Base-by-base conservation (phyloP, 2,113 vertebrate genomes). In the Verasper variegatus region DNA sequence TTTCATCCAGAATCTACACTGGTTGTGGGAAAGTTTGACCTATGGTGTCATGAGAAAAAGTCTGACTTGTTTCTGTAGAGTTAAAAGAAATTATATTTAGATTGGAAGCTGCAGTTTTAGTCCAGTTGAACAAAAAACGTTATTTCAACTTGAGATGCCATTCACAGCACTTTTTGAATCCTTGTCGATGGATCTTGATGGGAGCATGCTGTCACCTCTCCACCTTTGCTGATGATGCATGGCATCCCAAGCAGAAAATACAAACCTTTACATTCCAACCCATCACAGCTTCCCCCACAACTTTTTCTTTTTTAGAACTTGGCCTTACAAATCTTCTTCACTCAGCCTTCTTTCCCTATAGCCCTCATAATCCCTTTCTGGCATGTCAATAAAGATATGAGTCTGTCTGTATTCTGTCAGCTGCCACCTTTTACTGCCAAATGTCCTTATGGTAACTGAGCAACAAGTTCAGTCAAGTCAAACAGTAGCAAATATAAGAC, bases 301-400 rank as follows among this genome's bases (percentile, higher is more conserved):
- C 51, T 15, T 23, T 64, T 74, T 35, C 35, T 62, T 81, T 71
- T 12, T 15, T 26, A 10, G 69, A 57, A 76, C 40, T 52, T 57
- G 58, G 52, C 65, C 11, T 12, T 42, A 12, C 40, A 49, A 49
- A 51, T 45, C 40, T 68, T 72, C 55, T 26, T 12, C 45, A 26
- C 24, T 18, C 14, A 20, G 10, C 27, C 35, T 17, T 27, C 12
- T 20, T 31, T n/a, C 37, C 40, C 7, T 18, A n/a, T 68, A 24
- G 24, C 61, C 12, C 21, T 47, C 31, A n/a, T 14, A 62, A 20
- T 27, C 37, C 65, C 58, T 55, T 61, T 68, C 77, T 73, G 47
- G 89, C 85, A 89, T 88, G 86, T 54, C 31, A 51, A 35, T 85
- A 42, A 83, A 80, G 40, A 88, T 42, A 69, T 31, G 61, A 75